A percentile compares a stretch with the other conserved stretches of the same genome.
Evolutionary conservation across 1,140 invertebrate genomes (phyloP).

Genomic region (Centruroides sculpturatus): DNA sequence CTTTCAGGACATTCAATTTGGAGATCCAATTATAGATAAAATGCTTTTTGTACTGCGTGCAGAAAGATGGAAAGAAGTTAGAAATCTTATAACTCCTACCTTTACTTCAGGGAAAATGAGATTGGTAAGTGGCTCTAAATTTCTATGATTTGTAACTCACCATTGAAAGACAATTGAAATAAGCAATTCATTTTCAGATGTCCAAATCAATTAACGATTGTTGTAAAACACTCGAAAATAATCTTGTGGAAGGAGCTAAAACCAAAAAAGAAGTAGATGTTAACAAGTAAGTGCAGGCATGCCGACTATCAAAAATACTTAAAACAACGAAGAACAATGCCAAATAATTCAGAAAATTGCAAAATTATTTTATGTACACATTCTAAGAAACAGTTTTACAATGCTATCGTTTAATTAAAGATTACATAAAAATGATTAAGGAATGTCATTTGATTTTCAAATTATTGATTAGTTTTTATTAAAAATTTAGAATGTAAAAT

Average conservation of each 20-base stretch:
- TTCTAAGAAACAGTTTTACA: too few species aligned
- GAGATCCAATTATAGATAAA: background rate
- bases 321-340: too few species aligned
- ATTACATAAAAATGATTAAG: too few species aligned
- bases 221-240: background rate
- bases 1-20: slow-evolving; percentile 1
- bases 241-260: background rate
- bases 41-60: slow-evolving; percentile 3
- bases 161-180: too few species aligned
- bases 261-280: background rate
- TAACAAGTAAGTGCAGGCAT: background rate
- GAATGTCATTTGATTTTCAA: too few species aligned
- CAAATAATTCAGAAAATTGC: too few species aligned
- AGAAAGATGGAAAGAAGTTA: slow-evolving; percentile 38
- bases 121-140: slow-evolving; percentile 27
- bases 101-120: slow-evolving; percentile 44
- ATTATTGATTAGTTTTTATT: too few species aligned
- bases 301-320: too few species aligned
- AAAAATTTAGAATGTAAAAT: too few species aligned
- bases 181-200: slow-evolving; percentile 1
- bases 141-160: too few species aligned
- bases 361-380: too few species aligned
- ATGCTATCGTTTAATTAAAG: too few species aligned
- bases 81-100: slow-evolving; percentile 40
- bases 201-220: slow-evolving; percentile 3